These are phyloP conservation scores for Neosilurus hyrtlii DNA, from an alignment of 2,797 vertebrate species.

Conservation along the genomic window DNA sequence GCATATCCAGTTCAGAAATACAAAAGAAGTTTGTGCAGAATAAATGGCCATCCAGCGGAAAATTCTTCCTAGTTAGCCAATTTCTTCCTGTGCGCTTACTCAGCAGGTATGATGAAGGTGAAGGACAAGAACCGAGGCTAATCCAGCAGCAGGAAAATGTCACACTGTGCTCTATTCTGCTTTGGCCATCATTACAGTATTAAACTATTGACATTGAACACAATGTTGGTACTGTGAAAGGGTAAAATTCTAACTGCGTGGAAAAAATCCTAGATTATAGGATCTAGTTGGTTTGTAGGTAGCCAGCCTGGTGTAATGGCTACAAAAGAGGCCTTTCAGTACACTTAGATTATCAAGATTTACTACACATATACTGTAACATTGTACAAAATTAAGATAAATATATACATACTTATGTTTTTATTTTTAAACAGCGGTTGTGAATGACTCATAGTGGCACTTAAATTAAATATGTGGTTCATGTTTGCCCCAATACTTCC, in stretches of 20 bases:
- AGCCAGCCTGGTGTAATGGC: background rate
- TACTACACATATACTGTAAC: background rate
- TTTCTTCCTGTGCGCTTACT: background rate
- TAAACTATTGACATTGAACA: slow-evolving; percentile 1
- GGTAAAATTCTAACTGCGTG: background rate
- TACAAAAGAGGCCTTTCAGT: background rate
- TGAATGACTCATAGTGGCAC: background rate
- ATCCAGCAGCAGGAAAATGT: slow-evolving; percentile 16
- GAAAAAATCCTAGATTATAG: background rate
- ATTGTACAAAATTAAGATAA: background rate
- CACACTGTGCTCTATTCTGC: background rate
- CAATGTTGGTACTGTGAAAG: background rate
- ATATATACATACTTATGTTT: background rate
- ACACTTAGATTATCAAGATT: background rate
- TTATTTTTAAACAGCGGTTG: background rate
- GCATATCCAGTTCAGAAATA: slow-evolving; percentile 41
- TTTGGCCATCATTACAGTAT: background rate
- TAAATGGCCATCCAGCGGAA: slow-evolving; percentile 31
- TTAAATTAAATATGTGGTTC: background rate
- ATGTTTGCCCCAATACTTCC: no score
- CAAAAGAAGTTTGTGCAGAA: slow-evolving; percentile 23
- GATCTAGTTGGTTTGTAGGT: background rate
- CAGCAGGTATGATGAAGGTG: background rate
- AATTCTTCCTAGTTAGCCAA: slow-evolving; percentile 19
- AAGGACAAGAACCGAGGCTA: background rate